Base-by-base conservation (phyloP, 2,113 vertebrate species). In the Puffinus mauretanicus region DNA sequence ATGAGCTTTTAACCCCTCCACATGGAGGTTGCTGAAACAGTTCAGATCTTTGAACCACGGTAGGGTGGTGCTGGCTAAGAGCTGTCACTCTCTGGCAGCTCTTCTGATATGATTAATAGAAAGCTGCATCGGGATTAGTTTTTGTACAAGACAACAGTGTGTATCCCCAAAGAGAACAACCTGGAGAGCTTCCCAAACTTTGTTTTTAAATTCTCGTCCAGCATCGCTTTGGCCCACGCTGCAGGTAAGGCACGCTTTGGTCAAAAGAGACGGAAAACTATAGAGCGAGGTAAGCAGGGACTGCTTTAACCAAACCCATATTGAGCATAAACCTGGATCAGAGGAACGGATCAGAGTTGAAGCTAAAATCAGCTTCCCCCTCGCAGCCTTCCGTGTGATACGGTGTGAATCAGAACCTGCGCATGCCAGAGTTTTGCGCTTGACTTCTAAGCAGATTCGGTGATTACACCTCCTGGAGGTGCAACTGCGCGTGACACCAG, bases 1-100 rank as follows among this genome's bases (percentile, higher is more conserved):
- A 66, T 19, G 60, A 86, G 86, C 75, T 95, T 95, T 91, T 90
- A 94, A 96, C 80, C 73, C 93, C 87, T 90, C 87, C 77, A 65
- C 77, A 84, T 87, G 70, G 61, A 95, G 65, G 86, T 67, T 94
- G 70, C 81, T 89, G 78, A 93, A 96, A 89, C 42, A 80, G 83
- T 82, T 90, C 26, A 60, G 73, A 32, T 90, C 83, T 95, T 71
- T 90, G 87, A 91, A 64, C 49, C 34, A 25, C 4, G 0, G 52
- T 64, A 64, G 51, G 67, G n/a, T 69, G 85, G 87, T 89, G 87
- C 62, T 91, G 88, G 67, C 58, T 95, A 32, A 93, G 83, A 94
- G 70, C 62, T 54, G 65, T 65, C 70, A 38, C 61, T 80, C 86
- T 92, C 91, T 61, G 62, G 49, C 83, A 86, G 82, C 77, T 82